Conservation (phyloP, 2,888 invertebrate genomes). For the Therioaphis trifolii region DNA sequence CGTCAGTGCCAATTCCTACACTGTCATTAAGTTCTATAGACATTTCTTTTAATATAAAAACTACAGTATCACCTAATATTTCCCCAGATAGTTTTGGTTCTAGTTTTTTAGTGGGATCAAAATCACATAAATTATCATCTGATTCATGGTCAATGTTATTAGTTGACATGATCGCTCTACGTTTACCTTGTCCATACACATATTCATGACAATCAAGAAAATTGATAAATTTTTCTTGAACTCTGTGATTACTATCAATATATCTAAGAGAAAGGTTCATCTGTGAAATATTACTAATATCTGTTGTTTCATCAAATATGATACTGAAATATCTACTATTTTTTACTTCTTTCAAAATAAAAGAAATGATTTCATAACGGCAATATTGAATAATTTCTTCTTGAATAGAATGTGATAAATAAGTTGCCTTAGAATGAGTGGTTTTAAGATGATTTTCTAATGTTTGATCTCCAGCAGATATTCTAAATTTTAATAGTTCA, state of each 20-base stretch:
- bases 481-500: conserved; percentile 51
- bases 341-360: conserved; percentile 19
- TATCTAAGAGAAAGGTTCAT: conserved; percentile 2
- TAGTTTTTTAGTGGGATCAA: conserved; percentile 12
- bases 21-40: neutral
- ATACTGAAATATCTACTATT: neutral
- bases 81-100: conserved; percentile 30
- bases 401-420: conserved; percentile 19
- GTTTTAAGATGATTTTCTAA: conserved; percentile 10
- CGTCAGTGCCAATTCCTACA: too few relatives aligned
- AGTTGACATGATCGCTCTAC: neutral
- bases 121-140: too few relatives aligned
- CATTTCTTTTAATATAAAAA: conserved; percentile 23
- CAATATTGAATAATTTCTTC: conserved; percentile 17
- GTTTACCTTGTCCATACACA: neutral
- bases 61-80: conserved; percentile 26
- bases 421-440: conserved; percentile 13
- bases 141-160: conserved; percentile 10
- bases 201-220: conserved; percentile 34
- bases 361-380: conserved; percentile 13
- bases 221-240: conserved; percentile 26
- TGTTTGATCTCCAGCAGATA: conserved; percentile 39
- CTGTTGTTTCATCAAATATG: conserved; percentile 28
- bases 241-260: conserved; percentile 1
- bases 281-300: conserved; percentile 12